phyloP scores from a whole-genome alignment of 2,113 vertebrate species.

The Ceyx melanurus region DNA sequence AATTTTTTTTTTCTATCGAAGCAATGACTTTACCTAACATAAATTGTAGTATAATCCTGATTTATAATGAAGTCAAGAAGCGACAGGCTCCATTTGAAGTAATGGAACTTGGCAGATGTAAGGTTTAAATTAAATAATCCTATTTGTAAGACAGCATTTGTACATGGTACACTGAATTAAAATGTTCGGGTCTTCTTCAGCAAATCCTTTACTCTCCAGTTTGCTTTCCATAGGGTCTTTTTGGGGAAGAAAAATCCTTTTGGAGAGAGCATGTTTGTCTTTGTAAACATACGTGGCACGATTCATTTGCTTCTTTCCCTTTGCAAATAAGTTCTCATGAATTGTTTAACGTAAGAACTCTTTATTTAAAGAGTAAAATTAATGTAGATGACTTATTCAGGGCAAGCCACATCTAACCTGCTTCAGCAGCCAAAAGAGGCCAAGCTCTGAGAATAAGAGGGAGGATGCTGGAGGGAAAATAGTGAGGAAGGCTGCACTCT shows the following conservation, averaged over 20 bases:
- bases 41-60: conserved; percentile 76
- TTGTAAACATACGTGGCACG: not conserved
- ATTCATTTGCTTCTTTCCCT: not conserved
- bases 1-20: conserved; percentile 74
- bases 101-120: conserved; percentile 78
- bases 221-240: conserved; percentile 35
- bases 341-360: not conserved
- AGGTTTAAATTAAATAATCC: conserved; percentile 83
- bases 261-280: not conserved
- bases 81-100: conserved; percentile 75
- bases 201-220: conserved; percentile 30
- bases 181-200: conserved; percentile 70
- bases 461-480: not conserved
- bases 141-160: conserved; percentile 78
- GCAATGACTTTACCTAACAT: conserved; percentile 72
- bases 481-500: not conserved
- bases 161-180: conserved; percentile 75
- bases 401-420: conserved; percentile 19
- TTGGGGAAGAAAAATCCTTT: not conserved
- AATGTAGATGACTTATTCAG: conserved; percentile 31
- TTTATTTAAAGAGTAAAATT: conserved; percentile 44
- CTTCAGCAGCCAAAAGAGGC: not conserved
- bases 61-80: conserved; percentile 80
- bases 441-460: not conserved
- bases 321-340: not conserved